Evolutionary conservation across 2,113 vertebrate species (phyloP).

Genomic region (Speoplatyrhinus poulsoni): DNA sequence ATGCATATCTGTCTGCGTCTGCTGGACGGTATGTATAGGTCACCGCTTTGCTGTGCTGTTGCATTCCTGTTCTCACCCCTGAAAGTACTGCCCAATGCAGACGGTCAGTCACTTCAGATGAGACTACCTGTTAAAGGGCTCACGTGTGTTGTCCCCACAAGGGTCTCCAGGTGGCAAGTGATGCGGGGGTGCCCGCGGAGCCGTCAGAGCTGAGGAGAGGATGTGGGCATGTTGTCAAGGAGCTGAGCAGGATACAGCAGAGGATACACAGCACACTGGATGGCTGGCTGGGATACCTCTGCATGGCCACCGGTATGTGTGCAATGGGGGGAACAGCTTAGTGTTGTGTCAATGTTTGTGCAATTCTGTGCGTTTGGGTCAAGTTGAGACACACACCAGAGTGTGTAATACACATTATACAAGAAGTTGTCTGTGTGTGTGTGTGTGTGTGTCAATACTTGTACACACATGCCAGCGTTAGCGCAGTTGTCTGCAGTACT

Average conservation of each 20-base stretch:
- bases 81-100: conserved; percentile 1
- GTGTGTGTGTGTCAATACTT: background rate
- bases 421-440: background rate
- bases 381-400: background rate
- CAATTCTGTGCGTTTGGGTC: background rate
- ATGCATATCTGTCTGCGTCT: no score
- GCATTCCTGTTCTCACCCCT: background rate
- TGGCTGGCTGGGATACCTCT: conserved; percentile 75
- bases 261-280: conserved; percentile 65
- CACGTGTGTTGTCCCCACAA: conserved; percentile 18
- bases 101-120: conserved; percentile 9
- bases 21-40: no score
- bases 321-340: background rate
- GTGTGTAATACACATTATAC: background rate
- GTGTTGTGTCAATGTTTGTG: background rate
- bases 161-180: conserved; percentile 44
- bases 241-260: conserved; percentile 66
- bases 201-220: conserved; percentile 50
- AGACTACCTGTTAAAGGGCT: conserved; percentile 22
- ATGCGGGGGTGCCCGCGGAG: conserved; percentile 41
- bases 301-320: conserved; percentile 62
- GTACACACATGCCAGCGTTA: background rate
- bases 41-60: no score
- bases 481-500: conserved; percentile 11
- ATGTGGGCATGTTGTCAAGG: conserved; percentile 31